Evolutionary conservation across 2,113 vertebrate genomes (phyloP).

Genomic region (Cryptoleucopteryx plumbea): DNA sequence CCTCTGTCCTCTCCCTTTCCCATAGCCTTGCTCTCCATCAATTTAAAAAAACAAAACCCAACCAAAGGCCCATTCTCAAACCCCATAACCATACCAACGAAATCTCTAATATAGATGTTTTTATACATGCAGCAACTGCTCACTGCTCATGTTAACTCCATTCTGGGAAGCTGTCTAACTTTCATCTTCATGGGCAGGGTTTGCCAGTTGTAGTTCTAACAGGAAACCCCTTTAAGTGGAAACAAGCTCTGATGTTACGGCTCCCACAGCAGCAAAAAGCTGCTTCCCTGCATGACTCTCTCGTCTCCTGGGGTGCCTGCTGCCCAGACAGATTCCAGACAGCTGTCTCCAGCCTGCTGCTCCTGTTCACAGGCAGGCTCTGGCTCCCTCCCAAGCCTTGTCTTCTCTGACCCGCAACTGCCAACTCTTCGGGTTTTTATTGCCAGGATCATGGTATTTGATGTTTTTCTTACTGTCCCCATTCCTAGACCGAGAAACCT

Average conservation of each 20-base stretch:
- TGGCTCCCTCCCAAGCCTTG: constrained; percentile 55
- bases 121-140: not conserved
- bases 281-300: constrained; percentile 32
- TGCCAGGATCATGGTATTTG: constrained; percentile 25
- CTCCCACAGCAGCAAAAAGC: constrained; percentile 32
- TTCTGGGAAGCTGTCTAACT: not conserved
- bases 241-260: not conserved
- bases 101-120: not conserved
- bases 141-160: not conserved
- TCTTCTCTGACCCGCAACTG: constrained; percentile 28
- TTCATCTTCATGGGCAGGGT: not conserved
- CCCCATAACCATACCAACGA: not conserved
- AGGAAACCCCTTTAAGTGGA: constrained; percentile 18
- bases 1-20: not conserved
- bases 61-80: not conserved
- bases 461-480: constrained; percentile 34
- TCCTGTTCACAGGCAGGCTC: constrained; percentile 34
- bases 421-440: constrained; percentile 11
- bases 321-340: constrained; percentile 59
- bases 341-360: constrained; percentile 63
- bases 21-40: not conserved
- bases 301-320: constrained; percentile 46
- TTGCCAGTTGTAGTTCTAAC: not conserved
- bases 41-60: not conserved
- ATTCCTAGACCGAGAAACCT: constrained; percentile 19